Evolutionary conservation across 2,888 invertebrate genomes (phyloP), one percentile per base, ranked within the genome.

Genomic region (Drosophila cracens): DNA sequence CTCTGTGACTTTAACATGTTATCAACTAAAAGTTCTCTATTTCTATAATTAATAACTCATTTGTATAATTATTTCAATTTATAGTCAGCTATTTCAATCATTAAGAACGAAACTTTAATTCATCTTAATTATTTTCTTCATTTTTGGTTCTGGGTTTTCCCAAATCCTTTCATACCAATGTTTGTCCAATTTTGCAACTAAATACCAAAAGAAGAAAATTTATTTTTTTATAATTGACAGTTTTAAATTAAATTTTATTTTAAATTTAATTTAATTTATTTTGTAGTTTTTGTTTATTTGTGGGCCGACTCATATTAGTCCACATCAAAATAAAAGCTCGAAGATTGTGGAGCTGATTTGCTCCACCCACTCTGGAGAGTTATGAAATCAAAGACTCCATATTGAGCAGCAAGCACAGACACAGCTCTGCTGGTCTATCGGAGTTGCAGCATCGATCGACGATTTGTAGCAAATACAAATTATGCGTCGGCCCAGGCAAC

Each of bases 391-490:
- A 54, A 62, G 71, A 53, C 78, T 77, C 78, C 78, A 81, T 64
- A 52, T 68, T 63, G 54, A 64, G 67, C 53, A 51, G 59, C 46
- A 34, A 49, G 18, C 49, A 60, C 16, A 33, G 16, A 46, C 33
- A 43, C 38, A 49, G 49, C 27, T 27, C n/a, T 13, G 38, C 13
- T 27, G 54, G 60, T 73, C 65, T 86, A 88, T 87, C 87, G 72
- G 18, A 58, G 60, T 38, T 69, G 58, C 72, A 78, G 73, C 78
- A 90, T 83, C 90, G 61, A 63, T 83, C 90, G 62, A 63, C 90
- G 81, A 90, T 86, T 88, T 87, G 86, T 90, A 79, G 76, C 70
- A 77, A 72, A 76, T 87, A 84, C 89, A 87, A 90, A 90, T 87
- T 83, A 83, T 81, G 70, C 82, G 48, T 56, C 74, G 59, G 71